phyloP scores from a whole-genome alignment of 2,888 invertebrate species.

The Sussaba pulchella region DNA sequence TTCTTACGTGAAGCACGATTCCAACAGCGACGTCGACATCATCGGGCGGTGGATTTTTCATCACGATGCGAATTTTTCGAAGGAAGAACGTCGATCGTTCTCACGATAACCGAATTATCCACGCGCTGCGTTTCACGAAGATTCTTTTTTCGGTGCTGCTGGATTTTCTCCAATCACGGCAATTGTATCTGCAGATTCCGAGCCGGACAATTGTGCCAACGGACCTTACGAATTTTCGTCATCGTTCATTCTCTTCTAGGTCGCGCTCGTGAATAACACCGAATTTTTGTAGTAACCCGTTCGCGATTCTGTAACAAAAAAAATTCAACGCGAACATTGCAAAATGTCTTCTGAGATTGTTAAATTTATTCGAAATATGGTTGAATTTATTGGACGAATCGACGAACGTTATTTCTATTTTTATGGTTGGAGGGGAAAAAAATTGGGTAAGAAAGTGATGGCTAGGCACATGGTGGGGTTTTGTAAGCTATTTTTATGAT shows the following conservation, averaged over 20 bases:
- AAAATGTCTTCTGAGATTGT: neutral
- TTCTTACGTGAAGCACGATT: slow-evolving; percentile 22
- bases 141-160: slow-evolving; percentile 27
- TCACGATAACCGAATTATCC: slow-evolving; percentile 29
- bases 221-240: slow-evolving; percentile 69
- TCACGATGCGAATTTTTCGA: slow-evolving; percentile 18
- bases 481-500: too few species aligned
- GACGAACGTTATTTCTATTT: too few species aligned
- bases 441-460: too few species aligned
- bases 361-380: too few species aligned
- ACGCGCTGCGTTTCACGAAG: slow-evolving; percentile 36
- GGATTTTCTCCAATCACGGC: slow-evolving; percentile 36
- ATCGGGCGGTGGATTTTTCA: too few species aligned
- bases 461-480: too few species aligned
- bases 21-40: too few species aligned
- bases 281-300: slow-evolving; percentile 95
- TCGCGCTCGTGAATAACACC: slow-evolving; percentile 95
- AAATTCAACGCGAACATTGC: slow-evolving; percentile 28
- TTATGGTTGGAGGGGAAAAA: too few species aligned
- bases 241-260: slow-evolving; percentile 84
- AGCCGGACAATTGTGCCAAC: slow-evolving; percentile 63
- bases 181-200: slow-evolving; percentile 67
- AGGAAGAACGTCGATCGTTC: slow-evolving; percentile 11
- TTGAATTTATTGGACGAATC: too few species aligned
- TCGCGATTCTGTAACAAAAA: slow-evolving; percentile 84